Conservation (phyloP, 2,797 vertebrate species). For the Pitangus sulphuratus region DNA sequence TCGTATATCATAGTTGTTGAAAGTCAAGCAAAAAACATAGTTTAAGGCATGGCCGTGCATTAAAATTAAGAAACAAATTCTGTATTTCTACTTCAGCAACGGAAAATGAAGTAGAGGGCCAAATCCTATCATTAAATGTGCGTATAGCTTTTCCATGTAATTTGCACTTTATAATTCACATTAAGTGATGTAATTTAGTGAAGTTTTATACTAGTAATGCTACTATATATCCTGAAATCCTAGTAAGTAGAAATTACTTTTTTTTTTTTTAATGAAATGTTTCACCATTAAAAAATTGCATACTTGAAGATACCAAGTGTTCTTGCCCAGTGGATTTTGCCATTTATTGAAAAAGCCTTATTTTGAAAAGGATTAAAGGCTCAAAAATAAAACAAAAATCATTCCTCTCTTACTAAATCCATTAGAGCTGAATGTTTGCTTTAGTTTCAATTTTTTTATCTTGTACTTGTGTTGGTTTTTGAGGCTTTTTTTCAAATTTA, state of each 20-base stretch:
- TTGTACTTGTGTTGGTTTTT: background rate
- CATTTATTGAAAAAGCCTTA: background rate
- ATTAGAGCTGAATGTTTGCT: background rate
- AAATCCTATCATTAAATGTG: background rate
- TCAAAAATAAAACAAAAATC: conserved; percentile 30
- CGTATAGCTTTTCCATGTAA: background rate
- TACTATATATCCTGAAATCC: background rate
- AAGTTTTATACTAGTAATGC: background rate
- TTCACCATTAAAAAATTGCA: background rate
- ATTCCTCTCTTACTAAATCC: conserved; percentile 7
- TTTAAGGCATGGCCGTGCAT: conserved; percentile 53
- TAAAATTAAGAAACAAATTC: conserved; percentile 61
- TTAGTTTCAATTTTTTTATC: conserved; percentile 10
- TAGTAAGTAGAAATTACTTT: background rate
- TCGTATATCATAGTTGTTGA: conserved; percentile 56
- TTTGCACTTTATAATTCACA: background rate
- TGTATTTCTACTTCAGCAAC: background rate
- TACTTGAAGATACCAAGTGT: background rate
- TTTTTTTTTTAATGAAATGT: background rate
- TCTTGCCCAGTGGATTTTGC: conserved; percentile 6
- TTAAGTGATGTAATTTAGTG: background rate
- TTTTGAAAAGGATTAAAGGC: conserved; percentile 44
- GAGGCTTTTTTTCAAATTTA: background rate
- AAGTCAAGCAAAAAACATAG: conserved; percentile 79
- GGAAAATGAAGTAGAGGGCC: background rate